Evolutionary conservation across 2,888 invertebrate species (phyloP), one percentile per base, ranked within the genome.

Genomic region (Apodemia mormo): DNA sequence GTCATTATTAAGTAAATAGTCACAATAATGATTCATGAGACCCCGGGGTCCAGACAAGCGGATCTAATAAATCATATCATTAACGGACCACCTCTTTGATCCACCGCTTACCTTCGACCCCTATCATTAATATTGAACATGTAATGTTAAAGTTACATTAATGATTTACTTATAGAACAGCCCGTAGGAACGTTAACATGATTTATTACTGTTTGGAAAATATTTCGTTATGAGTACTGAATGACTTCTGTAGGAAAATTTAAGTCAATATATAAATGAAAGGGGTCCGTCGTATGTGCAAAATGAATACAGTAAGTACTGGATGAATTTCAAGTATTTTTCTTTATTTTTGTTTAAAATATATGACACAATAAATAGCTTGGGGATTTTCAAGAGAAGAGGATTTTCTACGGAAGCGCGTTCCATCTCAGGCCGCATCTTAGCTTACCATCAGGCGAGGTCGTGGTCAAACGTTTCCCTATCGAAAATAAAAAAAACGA

Each of bases 61-160:
- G 40, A 67, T 56, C 69, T 71, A 73, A 77, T 79, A 80, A 80
- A 79, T 79, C 79, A 79, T 77, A 74, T 77, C 71, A 77, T 76
- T 76, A 77, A 72, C 77, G 75, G 76, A 76, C 78, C 79, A 77
- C 81, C 80, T 79, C 89, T 89, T 90, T 89, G 88, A 89, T 87
- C 82, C 78, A 79, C 87, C 90, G 90, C 83, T 88, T 90, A 92
- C 92, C 92, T 92, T 86, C 90, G 92, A 92, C 92, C 92, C 78
- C 58, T 78, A 78, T 82, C 82, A 87, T 87, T 85, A 87, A 88
- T 88, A 84, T 45, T 12, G 45, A 45, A 45, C 76, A 76, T 80
- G 82, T 83, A 84, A 79, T 81, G 45, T 45, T 45, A 45, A 75
- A 77, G 79, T 81, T 82, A 84, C 82, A 79, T 80, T 87, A 87